Conservation (phyloP, 2,797 vertebrate genomes). For the Anguilla obscura region DNA sequence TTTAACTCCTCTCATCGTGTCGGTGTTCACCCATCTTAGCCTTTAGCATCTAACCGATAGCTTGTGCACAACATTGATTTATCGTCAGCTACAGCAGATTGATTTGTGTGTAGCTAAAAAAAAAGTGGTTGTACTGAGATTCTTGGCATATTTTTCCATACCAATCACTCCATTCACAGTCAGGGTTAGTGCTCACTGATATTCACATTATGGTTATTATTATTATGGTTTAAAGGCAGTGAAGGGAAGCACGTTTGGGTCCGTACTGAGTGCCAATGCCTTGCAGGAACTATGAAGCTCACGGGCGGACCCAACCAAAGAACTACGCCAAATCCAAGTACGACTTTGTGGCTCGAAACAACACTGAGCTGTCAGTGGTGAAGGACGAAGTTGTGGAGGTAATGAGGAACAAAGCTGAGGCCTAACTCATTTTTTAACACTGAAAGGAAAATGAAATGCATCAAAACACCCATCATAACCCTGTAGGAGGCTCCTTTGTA, state of each 20-base stretch:
- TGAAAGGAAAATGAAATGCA: background rate
- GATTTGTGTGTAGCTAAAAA: background rate
- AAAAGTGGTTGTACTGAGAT: background rate
- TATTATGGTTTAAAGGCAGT: background rate
- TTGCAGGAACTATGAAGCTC: slow-evolving; percentile 76
- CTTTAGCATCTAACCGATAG: background rate
- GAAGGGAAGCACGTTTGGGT: background rate
- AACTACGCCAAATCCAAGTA: slow-evolving; percentile 91
- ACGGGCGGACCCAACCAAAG: slow-evolving; percentile 67
- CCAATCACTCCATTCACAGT: background rate
- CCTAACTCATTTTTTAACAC: background rate
- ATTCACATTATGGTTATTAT: background rate
- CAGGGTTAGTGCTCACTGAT: background rate
- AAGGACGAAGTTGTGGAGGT: slow-evolving; percentile 97
- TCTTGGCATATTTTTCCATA: background rate
- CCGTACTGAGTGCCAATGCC: slow-evolving; percentile 14
- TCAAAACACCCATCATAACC: too few relatives aligned
- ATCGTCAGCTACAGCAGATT: background rate
- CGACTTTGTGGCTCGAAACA: slow-evolving; percentile 91
- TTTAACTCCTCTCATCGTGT: background rate
- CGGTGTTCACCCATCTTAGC: background rate
- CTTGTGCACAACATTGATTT: background rate
- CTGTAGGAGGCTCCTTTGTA: too few relatives aligned
- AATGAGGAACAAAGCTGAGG: slow-evolving; percentile 28
- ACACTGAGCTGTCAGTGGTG: slow-evolving; percentile 88